Base-by-base conservation (phyloP, 2,888 invertebrate species). In the Polydrusus cervinus region DNA sequence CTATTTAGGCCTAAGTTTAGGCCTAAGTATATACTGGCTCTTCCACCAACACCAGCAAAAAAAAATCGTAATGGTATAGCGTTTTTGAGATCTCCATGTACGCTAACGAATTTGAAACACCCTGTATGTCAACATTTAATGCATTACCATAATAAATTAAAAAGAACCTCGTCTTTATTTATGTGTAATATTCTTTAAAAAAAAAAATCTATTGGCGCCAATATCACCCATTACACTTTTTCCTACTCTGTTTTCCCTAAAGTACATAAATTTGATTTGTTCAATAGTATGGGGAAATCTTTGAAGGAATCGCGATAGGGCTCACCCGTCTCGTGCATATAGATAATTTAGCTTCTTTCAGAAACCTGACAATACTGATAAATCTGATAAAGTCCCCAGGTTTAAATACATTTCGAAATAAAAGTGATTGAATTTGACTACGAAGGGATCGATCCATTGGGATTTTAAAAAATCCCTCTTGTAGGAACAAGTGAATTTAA, bases 311-410 rank as follows among this genome's bases (percentile, higher is more conserved):
- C 60, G 69, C 57, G 71, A 75, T 71, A 71, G 53, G 71, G 47
- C 64, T 62, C n/a, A 57, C 71, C 71, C 71, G 71, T 60, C 49
- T 71, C 71, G 67, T 71, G 71, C 75, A 67, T 68, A 75, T 69
- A 67, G 69, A 75, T 75, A 75, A 75, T 75, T 75, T 69, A 71
- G 71, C 72, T 75, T 75, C 75, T 75, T 75, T 71, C 62, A 64
- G 65, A 71, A 62, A 71, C 75, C 75, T 75, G 75, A 75, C 75
- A 75, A 75, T 75, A 75, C 75, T 66, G 66, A 71, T 67, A 75
- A 75, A 75, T 75, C 75, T 55, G 75, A 75, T 75, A 71, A 75
- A 70, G 57, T 74, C 38, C 45, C 64, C 61, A 40, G 66, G 51
- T 71, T 71, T 75, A 75, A 75, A 75, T 75, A 75, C 69, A 69